Conservation (phyloP, 2,113 vertebrate genomes). For the Hypanus sabinus region DNA sequence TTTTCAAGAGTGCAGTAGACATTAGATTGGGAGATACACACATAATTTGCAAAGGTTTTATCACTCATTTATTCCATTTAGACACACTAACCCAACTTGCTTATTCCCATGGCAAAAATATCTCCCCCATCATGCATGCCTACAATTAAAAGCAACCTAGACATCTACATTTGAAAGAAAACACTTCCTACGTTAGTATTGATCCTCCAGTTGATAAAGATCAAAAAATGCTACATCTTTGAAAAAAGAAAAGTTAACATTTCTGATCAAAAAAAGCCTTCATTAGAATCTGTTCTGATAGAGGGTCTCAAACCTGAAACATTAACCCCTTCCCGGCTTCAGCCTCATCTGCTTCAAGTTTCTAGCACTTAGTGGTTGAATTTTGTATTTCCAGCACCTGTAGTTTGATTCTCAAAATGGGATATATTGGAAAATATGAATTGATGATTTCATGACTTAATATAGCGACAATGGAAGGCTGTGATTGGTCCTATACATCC, state of each 20-base stretch:
- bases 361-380: too few relatives aligned
- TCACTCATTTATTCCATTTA: background rate
- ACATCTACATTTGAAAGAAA: background rate
- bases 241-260: too few relatives aligned
- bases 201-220: background rate
- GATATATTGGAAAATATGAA: background rate
- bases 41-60: background rate
- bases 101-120: background rate
- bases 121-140: background rate
- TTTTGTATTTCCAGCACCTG: too few relatives aligned
- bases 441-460: background rate
- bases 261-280: too few relatives aligned
- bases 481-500: background rate
- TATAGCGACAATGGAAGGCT: background rate
- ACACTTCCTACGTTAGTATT: background rate
- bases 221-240: too few relatives aligned
- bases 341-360: too few relatives aligned
- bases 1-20: background rate
- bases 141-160: background rate
- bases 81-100: background rate
- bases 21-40: background rate
- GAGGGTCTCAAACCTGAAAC: too few relatives aligned
- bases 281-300: too few relatives aligned
- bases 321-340: too few relatives aligned
- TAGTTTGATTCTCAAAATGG: too few relatives aligned